Evolutionary conservation across 1,140 invertebrate genomes (phyloP).

Genomic region (Parasteatoda tepidariorum): DNA sequence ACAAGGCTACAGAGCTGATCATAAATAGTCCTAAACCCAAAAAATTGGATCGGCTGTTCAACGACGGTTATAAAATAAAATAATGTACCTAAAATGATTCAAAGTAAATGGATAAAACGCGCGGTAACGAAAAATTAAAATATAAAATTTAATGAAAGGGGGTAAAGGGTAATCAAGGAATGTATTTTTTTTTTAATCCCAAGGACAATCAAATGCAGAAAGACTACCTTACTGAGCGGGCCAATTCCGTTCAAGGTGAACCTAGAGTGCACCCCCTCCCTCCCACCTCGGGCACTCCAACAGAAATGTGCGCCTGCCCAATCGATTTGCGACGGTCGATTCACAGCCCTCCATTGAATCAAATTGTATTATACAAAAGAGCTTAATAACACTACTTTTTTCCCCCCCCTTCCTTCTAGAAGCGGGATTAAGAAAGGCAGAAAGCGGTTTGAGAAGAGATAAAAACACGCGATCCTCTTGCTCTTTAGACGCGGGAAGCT

Average conservation of each 20-base stretch:
- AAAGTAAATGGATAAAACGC: no score
- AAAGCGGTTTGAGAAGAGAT: not conserved
- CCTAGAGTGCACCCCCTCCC: not conserved
- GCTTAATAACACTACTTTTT: not conserved
- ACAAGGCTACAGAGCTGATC: no score
- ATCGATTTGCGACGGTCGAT: slow-evolving; percentile 30
- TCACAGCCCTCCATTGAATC: slow-evolving; percentile 11
- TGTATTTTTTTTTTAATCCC: no score
- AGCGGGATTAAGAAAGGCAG: not conserved
- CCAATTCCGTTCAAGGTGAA: slow-evolving; percentile 46
- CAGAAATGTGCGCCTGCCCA: slow-evolving; percentile 11
- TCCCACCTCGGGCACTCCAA: not conserved
- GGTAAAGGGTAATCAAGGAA: no score
- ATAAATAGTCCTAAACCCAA: no score
- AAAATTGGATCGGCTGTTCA: no score
- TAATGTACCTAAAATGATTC: no score
- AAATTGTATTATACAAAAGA: not conserved
- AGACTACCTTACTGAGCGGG: not conserved
- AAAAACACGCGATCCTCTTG: not conserved
- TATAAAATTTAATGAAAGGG: no score
- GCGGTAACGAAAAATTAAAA: no score
- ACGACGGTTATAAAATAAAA: no score
- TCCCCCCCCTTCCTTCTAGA: not conserved
- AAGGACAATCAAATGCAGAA: not conserved
- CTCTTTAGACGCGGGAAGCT: not conserved